These are phyloP conservation scores for Ormyrus pomaceus DNA, from an alignment of 2,888 invertebrate species.

Conservation along the genomic window DNA sequence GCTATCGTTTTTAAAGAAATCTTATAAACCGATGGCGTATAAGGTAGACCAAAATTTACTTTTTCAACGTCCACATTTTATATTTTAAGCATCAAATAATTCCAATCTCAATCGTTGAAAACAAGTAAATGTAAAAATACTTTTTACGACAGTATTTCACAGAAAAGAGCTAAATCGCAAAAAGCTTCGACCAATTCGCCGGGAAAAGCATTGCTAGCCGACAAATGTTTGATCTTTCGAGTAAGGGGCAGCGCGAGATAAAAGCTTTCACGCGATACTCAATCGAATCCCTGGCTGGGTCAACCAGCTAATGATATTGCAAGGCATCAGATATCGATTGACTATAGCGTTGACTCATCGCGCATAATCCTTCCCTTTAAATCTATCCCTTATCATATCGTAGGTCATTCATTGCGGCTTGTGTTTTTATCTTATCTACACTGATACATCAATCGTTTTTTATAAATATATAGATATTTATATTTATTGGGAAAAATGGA, in stretches of 20 bases:
- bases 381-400: slow-evolving; percentile 45
- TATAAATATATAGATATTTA: slow-evolving; percentile 22
- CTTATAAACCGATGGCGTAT: too few species aligned
- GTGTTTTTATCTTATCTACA: neutral
- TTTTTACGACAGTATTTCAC: neutral
- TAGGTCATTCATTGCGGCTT: slow-evolving; percentile 24
- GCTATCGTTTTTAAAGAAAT: too few species aligned
- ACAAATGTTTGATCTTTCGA: slow-evolving; percentile 12
- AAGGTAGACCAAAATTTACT: too few species aligned
- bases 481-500: slow-evolving; percentile 61
- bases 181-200: neutral
- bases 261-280: slow-evolving; percentile 61
- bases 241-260: neutral
- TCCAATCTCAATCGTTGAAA: too few species aligned
- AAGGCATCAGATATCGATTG: slow-evolving; percentile 66
- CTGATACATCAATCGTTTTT: slow-evolving; percentile 20
- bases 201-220: neutral
- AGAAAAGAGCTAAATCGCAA: neutral
- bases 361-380: slow-evolving; percentile 25
- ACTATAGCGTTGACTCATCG: slow-evolving; percentile 59
- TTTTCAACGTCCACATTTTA: too few species aligned
- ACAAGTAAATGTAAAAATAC: neutral
- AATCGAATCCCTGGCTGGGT: slow-evolving; percentile 71
- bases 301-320: slow-evolving; percentile 67
- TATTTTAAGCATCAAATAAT: too few species aligned